Evolutionary conservation across 2,888 invertebrate genomes (phyloP), one percentile per base, ranked within the genome.

Genomic region (Cheilosia pagana): DNA sequence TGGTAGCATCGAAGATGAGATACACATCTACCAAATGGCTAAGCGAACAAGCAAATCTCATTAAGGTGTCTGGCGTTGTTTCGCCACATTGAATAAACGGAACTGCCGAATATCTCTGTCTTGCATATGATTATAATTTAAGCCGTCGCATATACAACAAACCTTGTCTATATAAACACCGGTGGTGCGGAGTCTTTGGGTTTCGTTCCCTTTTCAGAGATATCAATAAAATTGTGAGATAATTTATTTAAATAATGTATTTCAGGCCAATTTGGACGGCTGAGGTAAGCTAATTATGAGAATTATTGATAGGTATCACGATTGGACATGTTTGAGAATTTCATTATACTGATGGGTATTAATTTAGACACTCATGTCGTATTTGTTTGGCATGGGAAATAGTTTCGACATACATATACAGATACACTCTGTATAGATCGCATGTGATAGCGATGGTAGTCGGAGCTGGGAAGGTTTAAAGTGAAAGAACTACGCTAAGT

Each of bases 1-100:
- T 55, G 53, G 67, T 72, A 60, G 67, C 75, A 79, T 71, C 71
- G 63, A 76, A 75, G 85, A 81, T 81, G 85, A 85, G 91, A 91
- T 91, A 91, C 87, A 87, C 89, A 91, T 91, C 91, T 90, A 88
- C 88, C 88, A 89, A 90, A 89, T 89, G 90, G 89, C 89, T 89
- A 87, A 88, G 89, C 90, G 90, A 90, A 91, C 91, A 91, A 90
- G 91, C 90, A 91, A 91, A 91, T 91, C 90, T 90, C 91, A 91
- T 91, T 91, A 91, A 89, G 89, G 89, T 81, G 81, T 81, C 81
- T 81, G 81, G 81, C 71, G 60, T 53, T 71, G 85, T 81, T 85
- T 85, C 76, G 81, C 79, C 85, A 81, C 85, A 81, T 85, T 81
- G 81, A 85, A 60, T 85, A 81, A 85, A 71, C 75, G 81, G 70